Conservation (phyloP, 2,113 vertebrate genomes). For the Chlorodrepanis virens region DNA sequence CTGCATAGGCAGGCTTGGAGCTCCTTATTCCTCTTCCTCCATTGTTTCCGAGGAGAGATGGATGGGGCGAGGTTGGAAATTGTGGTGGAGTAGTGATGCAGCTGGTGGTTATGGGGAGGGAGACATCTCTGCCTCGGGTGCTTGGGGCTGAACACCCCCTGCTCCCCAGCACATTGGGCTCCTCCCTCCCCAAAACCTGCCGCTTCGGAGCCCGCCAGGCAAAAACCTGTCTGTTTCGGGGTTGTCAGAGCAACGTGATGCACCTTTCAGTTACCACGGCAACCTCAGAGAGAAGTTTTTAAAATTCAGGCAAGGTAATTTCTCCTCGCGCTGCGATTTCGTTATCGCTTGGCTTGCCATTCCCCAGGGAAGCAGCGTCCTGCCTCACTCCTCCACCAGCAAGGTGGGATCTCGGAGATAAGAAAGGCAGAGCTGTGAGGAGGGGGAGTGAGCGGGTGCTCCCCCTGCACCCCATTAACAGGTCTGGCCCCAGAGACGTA, state of each 20-base stretch:
- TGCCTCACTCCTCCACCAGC: constrained; percentile 1
- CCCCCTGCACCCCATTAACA: neutral
- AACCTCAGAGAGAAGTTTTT: constrained; percentile 75
- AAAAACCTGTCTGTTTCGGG: constrained; percentile 74
- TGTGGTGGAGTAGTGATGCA: neutral
- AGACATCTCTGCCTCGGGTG: neutral
- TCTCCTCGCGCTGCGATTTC: constrained; percentile 35
- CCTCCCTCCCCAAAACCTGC: constrained; percentile 2
- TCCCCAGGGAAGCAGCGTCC: constrained; percentile 8
- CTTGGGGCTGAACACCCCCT: neutral
- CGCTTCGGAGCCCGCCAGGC: constrained; percentile 14
- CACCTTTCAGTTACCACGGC: constrained; percentile 82
- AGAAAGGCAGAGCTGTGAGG: neutral
- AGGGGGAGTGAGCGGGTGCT: neutral
- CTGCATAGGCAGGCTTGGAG: rapidly evolving
- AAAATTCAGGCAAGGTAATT: constrained; percentile 83
- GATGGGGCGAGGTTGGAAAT: neutral
- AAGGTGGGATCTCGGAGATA: constrained; percentile 53
- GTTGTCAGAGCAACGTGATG: constrained; percentile 81
- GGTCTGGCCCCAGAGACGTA: neutral
- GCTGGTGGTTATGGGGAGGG: neutral
- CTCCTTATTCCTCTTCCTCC: neutral
- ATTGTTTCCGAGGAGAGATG: neutral
- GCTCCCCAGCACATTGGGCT: neutral
- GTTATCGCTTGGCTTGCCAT: constrained; percentile 31